Evolutionary conservation across 2,113 vertebrate genomes (phyloP), one percentile per base, ranked within the genome.

Genomic region (Saimiri boliviensis): DNA sequence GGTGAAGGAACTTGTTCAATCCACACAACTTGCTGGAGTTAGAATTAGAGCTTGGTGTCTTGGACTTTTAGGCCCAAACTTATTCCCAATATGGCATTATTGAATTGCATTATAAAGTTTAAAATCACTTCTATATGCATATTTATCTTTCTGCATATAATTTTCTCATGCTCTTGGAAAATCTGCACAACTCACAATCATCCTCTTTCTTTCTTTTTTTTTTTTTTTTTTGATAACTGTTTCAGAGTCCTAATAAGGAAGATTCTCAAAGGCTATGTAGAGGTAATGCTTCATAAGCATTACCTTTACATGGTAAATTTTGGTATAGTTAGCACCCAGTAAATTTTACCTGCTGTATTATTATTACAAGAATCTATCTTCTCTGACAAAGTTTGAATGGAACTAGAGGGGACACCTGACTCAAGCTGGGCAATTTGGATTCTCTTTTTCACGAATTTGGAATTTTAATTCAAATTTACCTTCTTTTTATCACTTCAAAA

Each of bases 141-240:
- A 19, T 83, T 0, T 54, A 30, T 86, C 27, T 97, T 47, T 92
- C 42, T 86, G 52, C 35, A 37, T 76, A 10, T 68, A 79, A 87
- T 91, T 94, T 79, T 84, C 56, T 88, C 47, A 90, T 79, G 45
- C 49, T 81, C 60, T 63, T 7, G 81, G 82, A 37, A 66, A 35
- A 92, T 83, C 58, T 35, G 27, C 14, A 77, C 52, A 58, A 37
- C 73, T 84, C 71, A 92, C 25, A 71, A 11, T 49, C 45, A 83
- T n/a, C 23, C 8, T 92, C 25, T 89, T 70, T 88, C 81, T 95
- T 81, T 68, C 84, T 88, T 95, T 80, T 68, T 93, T 27, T 95
- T 74, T 73, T 93, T 27, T 86, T 70, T 91, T 88, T 95, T 81
- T 74, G 74, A 86, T 86, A 52, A 91, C 17, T 52, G 0, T 81